phyloP scores from a whole-genome alignment of 1,140 invertebrate genomes.

The Drosophila subobscura region DNA sequence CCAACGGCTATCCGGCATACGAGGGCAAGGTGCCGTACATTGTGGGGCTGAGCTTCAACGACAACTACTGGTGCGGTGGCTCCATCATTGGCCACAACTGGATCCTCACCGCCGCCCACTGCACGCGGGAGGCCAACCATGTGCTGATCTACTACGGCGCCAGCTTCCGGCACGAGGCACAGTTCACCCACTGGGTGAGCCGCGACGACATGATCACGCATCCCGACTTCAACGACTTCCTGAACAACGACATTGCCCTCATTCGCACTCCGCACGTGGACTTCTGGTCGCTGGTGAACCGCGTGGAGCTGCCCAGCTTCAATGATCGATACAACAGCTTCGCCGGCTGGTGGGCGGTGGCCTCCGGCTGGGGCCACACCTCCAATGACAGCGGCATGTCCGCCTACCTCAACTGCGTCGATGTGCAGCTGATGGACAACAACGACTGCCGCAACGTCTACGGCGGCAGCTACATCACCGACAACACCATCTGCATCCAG shows the following conservation, averaged over 20 bases:
- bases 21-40: constrained; percentile 40
- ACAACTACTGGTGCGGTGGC: constrained; percentile 29
- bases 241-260: constrained; percentile 40
- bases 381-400: constrained; percentile 38
- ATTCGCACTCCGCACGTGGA: constrained; percentile 35
- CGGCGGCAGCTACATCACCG: constrained; percentile 21
- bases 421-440: constrained; percentile 32
- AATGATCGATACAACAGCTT: constrained; percentile 38
- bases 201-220: constrained; percentile 40
- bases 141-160: constrained; percentile 42
- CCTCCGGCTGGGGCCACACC: constrained; percentile 31
- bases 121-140: constrained; percentile 25
- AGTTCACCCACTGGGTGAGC: constrained; percentile 40
- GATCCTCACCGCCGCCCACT: constrained; percentile 33
- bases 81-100: constrained; percentile 35
- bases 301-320: constrained; percentile 41
- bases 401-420: constrained; percentile 31
- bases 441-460: constrained; percentile 39
- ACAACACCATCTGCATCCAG: constrained; percentile 38
- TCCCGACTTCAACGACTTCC: constrained; percentile 27
- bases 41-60: constrained; percentile 38
- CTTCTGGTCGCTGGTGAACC: constrained; percentile 36
- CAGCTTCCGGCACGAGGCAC: constrained; percentile 39
- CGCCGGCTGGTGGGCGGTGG: constrained; percentile 32
- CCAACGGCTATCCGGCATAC: constrained; percentile 36